These are phyloP conservation scores for Heteronetta atricapilla DNA, from an alignment of 2,113 vertebrate genomes.

Conservation along the genomic window DNA sequence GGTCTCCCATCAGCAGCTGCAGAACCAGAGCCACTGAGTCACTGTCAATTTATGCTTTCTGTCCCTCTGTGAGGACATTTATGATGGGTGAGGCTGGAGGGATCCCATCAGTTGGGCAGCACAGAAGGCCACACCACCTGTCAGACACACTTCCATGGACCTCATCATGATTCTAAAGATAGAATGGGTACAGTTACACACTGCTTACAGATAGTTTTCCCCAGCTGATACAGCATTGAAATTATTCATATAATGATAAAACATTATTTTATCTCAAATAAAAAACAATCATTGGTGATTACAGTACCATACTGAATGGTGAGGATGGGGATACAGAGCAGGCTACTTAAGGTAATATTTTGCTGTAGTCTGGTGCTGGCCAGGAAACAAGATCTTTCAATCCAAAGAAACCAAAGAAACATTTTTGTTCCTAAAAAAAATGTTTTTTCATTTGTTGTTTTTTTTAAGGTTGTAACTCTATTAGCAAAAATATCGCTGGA, in stretches of 20 bases:
- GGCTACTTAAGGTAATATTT: not conserved
- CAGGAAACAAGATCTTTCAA: not conserved
- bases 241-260: not conserved
- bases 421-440: not conserved
- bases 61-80: not conserved
- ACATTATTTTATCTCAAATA: not conserved
- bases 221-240: not conserved
- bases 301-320: not conserved
- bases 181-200: not conserved
- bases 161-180: not conserved
- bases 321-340: not conserved
- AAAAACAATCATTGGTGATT: not conserved
- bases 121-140: not conserved
- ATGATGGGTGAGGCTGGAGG: not conserved
- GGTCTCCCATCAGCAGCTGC: not conserved
- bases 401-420: not conserved
- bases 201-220: not conserved
- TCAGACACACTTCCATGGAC: not conserved
- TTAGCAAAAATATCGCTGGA: not conserved
- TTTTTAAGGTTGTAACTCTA: not conserved
- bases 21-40: not conserved
- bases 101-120: not conserved
- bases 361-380: not conserved
- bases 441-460: not conserved
- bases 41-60: not conserved